A percentile compares a stretch with the other conserved stretches of the same genome.
These are phyloP conservation scores for Araneus ventricosus DNA, from an alignment of 1,140 invertebrate genomes.

Conservation along the genomic window DNA sequence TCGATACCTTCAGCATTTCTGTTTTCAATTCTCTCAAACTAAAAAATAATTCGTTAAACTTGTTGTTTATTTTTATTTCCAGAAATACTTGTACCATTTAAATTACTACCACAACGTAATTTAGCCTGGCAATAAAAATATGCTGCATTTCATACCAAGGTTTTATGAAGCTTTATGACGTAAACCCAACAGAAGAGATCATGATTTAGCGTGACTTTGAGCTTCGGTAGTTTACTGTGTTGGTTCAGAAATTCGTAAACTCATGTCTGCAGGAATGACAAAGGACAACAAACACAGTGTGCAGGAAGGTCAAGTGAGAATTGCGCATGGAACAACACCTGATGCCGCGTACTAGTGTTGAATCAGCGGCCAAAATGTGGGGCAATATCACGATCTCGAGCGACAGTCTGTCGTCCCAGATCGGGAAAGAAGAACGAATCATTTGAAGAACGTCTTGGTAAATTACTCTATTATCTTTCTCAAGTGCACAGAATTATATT, in stretches of 20 bases:
- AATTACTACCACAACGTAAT: background rate
- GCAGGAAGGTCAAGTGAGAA: background rate
- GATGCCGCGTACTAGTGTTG: background rate
- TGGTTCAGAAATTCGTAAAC: background rate
- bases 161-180: background rate
- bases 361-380: background rate
- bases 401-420: background rate
- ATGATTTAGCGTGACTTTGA: constrained; percentile 2
- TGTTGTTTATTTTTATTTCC: no score
- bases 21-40: no score
- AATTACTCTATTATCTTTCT: no score
- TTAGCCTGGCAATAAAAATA: background rate
- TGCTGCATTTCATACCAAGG: background rate
- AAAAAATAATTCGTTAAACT: no score
- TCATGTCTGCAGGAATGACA: background rate
- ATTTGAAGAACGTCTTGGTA: no score
- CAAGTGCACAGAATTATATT: background rate
- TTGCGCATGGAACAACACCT: constrained; percentile 3
- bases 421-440: background rate
- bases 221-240: background rate
- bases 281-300: constrained; percentile 10
- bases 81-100: background rate
- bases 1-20: no score
- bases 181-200: background rate
- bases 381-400: background rate